Conservation (phyloP, 2,888 invertebrate genomes). For the Corbicula japonica region DNA sequence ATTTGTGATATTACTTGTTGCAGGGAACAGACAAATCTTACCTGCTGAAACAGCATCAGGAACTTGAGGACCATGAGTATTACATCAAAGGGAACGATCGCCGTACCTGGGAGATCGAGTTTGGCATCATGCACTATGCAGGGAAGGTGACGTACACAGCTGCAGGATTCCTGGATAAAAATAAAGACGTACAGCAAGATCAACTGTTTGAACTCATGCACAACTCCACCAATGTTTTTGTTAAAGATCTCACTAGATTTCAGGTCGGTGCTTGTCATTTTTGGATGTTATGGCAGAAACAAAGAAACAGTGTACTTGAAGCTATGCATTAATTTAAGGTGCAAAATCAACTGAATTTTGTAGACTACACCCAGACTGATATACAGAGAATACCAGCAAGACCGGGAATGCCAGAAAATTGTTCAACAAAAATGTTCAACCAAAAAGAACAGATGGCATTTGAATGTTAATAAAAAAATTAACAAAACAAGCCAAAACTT, state of each 20-base stretch:
- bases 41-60: conserved; percentile 80
- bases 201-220: conserved; percentile 83
- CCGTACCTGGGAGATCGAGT: conserved; percentile 80
- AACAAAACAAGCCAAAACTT: no score
- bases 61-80: conserved; percentile 74
- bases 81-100: conserved; percentile 82
- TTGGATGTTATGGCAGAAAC: no score
- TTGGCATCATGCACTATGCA: conserved; percentile 82
- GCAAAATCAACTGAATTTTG: no score
- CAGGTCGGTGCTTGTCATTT: conserved; percentile 70
- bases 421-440: no score
- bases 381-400: no score
- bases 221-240: conserved; percentile 78
- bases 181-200: conserved; percentile 84
- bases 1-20: no score
- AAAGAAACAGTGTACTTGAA: no score
- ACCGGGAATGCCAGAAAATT: no score
- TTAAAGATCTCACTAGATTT: conserved; percentile 82
- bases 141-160: conserved; percentile 79
- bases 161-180: conserved; percentile 82
- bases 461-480: no score
- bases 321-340: no score
- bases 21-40: conserved; percentile 82
- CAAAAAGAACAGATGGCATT: no score
- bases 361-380: no score